Evolutionary conservation across 35 echinoderm and acorn worm species (phyloP).

Genomic region (Stichopus chloronotus): DNA sequence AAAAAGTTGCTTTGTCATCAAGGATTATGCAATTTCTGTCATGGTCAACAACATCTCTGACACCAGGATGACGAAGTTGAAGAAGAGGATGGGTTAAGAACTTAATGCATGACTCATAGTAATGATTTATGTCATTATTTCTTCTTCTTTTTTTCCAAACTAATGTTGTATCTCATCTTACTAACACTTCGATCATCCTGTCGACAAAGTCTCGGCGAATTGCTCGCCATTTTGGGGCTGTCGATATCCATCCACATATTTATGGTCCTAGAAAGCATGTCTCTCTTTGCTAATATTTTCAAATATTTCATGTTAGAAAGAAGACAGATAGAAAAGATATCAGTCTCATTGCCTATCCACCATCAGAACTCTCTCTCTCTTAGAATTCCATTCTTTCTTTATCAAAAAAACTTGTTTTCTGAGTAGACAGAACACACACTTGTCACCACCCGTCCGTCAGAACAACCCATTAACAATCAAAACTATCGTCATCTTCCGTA

Average conservation of each 20-base stretch:
- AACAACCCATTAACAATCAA: slow-evolving; percentile 20
- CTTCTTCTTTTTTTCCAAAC: no score
- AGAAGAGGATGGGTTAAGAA: neutral
- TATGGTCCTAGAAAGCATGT: neutral
- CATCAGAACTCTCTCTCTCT: neutral
- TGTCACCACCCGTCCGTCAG: slow-evolving; percentile 6
- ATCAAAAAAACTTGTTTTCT: slow-evolving; percentile 17
- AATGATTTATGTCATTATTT: neutral
- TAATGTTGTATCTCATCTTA: neutral
- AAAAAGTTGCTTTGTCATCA: no score
- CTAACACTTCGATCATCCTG: neutral
- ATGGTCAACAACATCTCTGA: no score
- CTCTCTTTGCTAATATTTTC: slow-evolving; percentile 10
- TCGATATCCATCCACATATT: neutral
- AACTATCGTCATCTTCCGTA: neutral
- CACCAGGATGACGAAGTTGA: no score
- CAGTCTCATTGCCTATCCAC: neutral
- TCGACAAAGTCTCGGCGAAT: neutral
- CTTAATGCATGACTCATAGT: neutral
- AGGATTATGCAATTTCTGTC: no score
- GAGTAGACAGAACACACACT: slow-evolving; percentile 45
- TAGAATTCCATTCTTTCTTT: slow-evolving; percentile 30
- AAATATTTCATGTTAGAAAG: slow-evolving; percentile 37
- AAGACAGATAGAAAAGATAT: slow-evolving; percentile 11
- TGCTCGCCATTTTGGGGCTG: neutral